A percentile compares a stretch with the other conserved stretches of the same genome.
Evolutionary conservation across 2,888 invertebrate genomes (phyloP).

Genomic region (Pardosa pseudoannulata): DNA sequence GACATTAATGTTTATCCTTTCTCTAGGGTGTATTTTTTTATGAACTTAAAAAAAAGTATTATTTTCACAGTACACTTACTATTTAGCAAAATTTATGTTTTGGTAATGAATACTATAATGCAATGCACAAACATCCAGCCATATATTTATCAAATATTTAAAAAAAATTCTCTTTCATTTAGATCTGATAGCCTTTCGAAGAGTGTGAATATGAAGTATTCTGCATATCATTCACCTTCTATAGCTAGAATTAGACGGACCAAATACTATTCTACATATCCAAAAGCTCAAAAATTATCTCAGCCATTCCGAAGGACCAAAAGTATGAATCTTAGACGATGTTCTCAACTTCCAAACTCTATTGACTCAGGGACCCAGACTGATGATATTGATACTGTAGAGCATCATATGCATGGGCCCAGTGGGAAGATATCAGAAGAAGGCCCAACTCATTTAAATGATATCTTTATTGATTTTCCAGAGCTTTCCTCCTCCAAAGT

Average conservation of each 20-base stretch:
- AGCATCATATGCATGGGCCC: background rate
- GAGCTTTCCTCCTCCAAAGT: background rate
- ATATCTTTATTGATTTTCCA: background rate
- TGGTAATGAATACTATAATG: too few species aligned
- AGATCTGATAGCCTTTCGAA: constrained; percentile 17
- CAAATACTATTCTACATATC: constrained; percentile 73
- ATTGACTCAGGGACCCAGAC: background rate
- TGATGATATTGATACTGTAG: background rate
- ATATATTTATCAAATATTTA: background rate
- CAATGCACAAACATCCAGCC: background rate
- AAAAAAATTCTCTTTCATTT: constrained; percentile 14
- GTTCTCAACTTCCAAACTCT: background rate
- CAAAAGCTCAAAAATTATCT: background rate
- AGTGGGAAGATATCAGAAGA: background rate
- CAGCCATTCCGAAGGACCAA: background rate
- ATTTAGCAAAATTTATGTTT: too few species aligned
- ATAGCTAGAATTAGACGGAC: constrained; percentile 76
- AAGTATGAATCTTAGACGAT: background rate
- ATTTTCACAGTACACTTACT: too few species aligned
- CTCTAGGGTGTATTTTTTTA: too few species aligned
- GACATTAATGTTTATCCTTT: too few species aligned
- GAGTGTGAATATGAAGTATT: constrained; percentile 13
- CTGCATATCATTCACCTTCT: constrained; percentile 73
- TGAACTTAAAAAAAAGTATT: too few species aligned
- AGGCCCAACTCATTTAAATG: background rate